Evolutionary conservation across 2,888 invertebrate species (phyloP), one percentile per base, ranked within the genome.

Genomic region (Tethea ocularis): DNA sequence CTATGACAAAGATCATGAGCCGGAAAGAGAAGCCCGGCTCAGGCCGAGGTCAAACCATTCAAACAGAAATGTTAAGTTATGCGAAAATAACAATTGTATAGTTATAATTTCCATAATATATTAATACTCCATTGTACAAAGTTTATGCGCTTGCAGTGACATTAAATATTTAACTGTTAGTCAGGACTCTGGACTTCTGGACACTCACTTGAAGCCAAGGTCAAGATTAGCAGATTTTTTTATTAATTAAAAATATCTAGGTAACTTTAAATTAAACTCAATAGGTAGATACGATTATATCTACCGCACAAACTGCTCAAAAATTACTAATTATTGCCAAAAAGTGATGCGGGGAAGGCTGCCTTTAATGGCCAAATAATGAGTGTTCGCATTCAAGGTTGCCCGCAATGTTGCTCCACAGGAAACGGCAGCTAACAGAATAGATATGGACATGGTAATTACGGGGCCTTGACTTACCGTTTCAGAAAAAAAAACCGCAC

Each of bases 381-480:
- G 89, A 91, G 82, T 83, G 85, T 84, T 85, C 83, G 78, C 71
- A 77, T 78, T 80, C 91, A 92, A 92, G 92, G 92, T 85, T 86
- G 68, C 68, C 72, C 66, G 70, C 81, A 77, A 77, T 78, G 83
- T 83, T 89, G 76, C 86, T 87, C 84, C 77, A 72, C 91, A 92
- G 92, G 91, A 93, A 92, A 88, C 88, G 73, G 77, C 78, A 78
- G 82, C 80, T 82, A 84, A 85, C 88, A 78, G 87, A 89, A 88
- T 89, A 89, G 90, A 90, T 92, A 90, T 85, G 84, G 85, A 84
- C 87, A 83, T 84, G 85, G 87, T 86, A 90, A 92, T 91, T 89
- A 87, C 77, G 75, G 69, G 82, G 74, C 92, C 92, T 91, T 91
- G 91, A 89, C 87, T 91, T 89, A 91, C 91, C 88, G 91, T 91